Percentiles rank a stretch among this genome's conserved stretches.
phyloP scores from a whole-genome alignment of 2,797 vertebrate genomes.

The Peromyscus eremicus region DNA sequence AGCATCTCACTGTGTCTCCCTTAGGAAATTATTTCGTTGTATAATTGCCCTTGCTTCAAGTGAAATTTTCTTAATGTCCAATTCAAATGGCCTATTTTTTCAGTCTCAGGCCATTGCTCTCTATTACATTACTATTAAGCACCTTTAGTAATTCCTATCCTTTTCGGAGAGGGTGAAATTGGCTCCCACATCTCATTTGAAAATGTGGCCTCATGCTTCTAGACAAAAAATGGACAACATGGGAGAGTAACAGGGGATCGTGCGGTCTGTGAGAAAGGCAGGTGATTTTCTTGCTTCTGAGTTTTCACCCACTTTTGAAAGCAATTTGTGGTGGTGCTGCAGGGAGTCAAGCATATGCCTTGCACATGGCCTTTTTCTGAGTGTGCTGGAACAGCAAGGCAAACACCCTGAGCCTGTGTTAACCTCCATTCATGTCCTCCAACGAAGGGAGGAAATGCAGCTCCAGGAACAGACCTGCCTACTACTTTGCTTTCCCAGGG shows the following conservation, averaged over 20 bases:
- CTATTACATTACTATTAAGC: slow-evolving; percentile 75
- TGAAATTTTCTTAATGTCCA: slow-evolving; percentile 81
- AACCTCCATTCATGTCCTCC: not conserved
- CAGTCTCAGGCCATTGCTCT: slow-evolving; percentile 72
- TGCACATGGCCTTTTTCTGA: rapidly evolving
- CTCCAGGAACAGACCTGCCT: not conserved
- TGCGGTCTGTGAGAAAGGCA: not conserved
- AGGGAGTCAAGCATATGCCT: not conserved
- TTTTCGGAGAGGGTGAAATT: slow-evolving; percentile 70
- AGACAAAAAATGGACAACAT: not conserved
- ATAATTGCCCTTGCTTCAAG: slow-evolving; percentile 77
- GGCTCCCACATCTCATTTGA: slow-evolving; percentile 38
- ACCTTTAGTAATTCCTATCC: slow-evolving; percentile 67
- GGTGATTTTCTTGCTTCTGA: not conserved
- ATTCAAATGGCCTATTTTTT: slow-evolving; percentile 75
- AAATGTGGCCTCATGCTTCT: slow-evolving; percentile 38
- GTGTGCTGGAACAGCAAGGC: not conserved
- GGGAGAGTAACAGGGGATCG: not conserved
- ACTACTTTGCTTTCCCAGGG: not conserved
- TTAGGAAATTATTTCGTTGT: slow-evolving; percentile 76
- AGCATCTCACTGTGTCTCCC: slow-evolving; percentile 68
- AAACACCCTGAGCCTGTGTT: not conserved
- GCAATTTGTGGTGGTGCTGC: not conserved
- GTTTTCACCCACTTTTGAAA: not conserved
- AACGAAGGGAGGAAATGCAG: not conserved